Evolutionary conservation across 2,113 vertebrate genomes (phyloP), one percentile per base, ranked within the genome.

Genomic region (Zosterops pallidus): DNA sequence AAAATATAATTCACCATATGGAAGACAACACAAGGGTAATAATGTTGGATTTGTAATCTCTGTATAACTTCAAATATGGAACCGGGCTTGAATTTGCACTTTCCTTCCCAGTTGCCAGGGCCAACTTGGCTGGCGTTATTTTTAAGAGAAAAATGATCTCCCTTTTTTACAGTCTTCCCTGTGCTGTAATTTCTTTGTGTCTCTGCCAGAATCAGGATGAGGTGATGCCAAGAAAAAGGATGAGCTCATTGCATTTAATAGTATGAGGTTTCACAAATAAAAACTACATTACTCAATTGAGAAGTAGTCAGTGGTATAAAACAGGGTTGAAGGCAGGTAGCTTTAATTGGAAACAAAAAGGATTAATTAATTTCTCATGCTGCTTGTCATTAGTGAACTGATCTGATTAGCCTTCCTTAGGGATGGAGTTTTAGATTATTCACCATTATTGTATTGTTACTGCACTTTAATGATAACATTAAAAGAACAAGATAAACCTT

Each of bases 141-240:
- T 97, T 97, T 95, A 94, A 74, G 84, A 96, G 96, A 97, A 97
- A 98, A 98, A 96, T 92, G 80, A 97, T 90, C 92, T 96, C 82
- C 68, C 57, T 95, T 94, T 96, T 96, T 94, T 96, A 93, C 95
- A 86, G 75, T 90, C 94, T 93, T 95, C 89, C 91, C 96, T 92
- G 90, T 88, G 92, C 92, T 95, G 89, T 96, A 96, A 97, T 94
- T 92, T 57, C 94, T 83, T 87, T 95, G 85, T 91, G 85, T 78
- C 83, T 83, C 50, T 83, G 96, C 95, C 95, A 92, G 81, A 92
- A 94, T 82, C 53, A 57, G 89, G 92, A 91, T 11, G 92, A 91
- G 76, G 77, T 31, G 87, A n/a, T 53, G 97, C 96, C 97, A 96
- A 90, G 86, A 85, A 83, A 79, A 94, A 90, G 90, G 94, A 94